Base-by-base conservation (phyloP, 1,140 invertebrate genomes). In the Heterodera carotae region DNA sequence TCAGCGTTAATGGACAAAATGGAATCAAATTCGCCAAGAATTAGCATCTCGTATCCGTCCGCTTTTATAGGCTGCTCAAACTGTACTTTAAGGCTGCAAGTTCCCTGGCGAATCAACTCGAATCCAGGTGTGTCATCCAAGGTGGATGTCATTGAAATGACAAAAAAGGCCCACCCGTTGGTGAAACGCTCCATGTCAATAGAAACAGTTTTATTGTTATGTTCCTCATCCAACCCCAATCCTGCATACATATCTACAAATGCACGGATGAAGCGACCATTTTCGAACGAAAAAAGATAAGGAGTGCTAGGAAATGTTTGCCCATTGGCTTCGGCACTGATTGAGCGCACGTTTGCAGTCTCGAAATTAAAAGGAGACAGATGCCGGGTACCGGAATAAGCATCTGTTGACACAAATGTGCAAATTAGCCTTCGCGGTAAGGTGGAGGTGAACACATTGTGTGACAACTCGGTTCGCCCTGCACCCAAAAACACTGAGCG, bases 131-230 rank as follows among this genome's bases (percentile, higher is more conserved):
- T 33, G 31, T 79, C 79, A 3, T 74, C 80, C 1, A 53, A 8
- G 2, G 79, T 76, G 0, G 76, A 77, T 0, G 78, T 48, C 25
- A 79, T 12, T 0, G 78, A 33, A 2, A 79, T 73, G 25, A 81
- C 80, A 39, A 79, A 79, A 60, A 79, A 68, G 1, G 71, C 81
- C 77, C 77, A 80, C 0, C 81, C 81, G 0, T 29, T n/a, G 7
- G 22, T 5, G 29, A 69, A 80, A 53, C 72, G 22, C n/a, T 80
- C 18, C 34, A 82, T 75, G 10, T 31, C 81, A 25, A 80, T 80
- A 22, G 68, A 68, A 1, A 31, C 31, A 1, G 77, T 80, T 25
- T 31, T 48, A n/a, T n/a, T n/a, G 12, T 53, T 83, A 2, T 76
- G 69, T 2, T n/a, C 10, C 2, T 39, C 29, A 29, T 56, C 68